Conservation (phyloP, 2,888 invertebrate species). For the Dryobotodes eremita region DNA sequence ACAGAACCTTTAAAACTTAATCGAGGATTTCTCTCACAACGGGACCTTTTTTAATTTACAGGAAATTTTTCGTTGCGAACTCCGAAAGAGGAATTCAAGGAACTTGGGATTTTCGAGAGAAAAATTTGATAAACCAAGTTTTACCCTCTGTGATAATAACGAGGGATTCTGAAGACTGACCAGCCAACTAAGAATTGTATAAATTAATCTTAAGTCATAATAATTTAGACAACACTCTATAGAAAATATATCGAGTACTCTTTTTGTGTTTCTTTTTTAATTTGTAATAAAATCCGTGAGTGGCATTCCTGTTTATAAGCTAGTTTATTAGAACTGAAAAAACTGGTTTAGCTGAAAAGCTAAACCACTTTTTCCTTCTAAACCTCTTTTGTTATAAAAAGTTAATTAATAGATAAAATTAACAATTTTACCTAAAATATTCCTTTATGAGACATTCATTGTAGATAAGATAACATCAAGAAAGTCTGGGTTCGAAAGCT, state of each 20-base stretch:
- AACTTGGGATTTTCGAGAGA: slow-evolving; percentile 40
- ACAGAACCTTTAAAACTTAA: slow-evolving; percentile 34
- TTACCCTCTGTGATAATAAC: slow-evolving; percentile 33
- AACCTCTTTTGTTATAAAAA: neutral
- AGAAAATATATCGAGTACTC: neutral
- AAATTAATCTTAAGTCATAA: slow-evolving; percentile 22
- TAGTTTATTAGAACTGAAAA: neutral
- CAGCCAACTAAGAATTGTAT: slow-evolving; percentile 47
- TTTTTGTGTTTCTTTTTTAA: neutral
- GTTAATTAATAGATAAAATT: neutral
- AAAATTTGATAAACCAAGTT: slow-evolving; percentile 41
- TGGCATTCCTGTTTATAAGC: neutral
- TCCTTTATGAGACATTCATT: neutral
- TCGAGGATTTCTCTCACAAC: slow-evolving; percentile 38
- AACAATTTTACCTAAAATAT: neutral
- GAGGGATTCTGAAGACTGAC: slow-evolving; percentile 59
- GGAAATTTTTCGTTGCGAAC: slow-evolving; percentile 45
- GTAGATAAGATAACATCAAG: neutral
- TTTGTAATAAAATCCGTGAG: neutral
- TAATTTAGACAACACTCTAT: neutral
- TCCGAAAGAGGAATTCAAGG: slow-evolving; percentile 32
- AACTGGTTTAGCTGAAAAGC: neutral
- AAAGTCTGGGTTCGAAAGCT: neutral
- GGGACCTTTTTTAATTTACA: slow-evolving; percentile 58
- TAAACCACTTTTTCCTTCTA: neutral